Conservation (phyloP, 2,797 vertebrate species). For the Heteromormyrus szaboi region DNA sequence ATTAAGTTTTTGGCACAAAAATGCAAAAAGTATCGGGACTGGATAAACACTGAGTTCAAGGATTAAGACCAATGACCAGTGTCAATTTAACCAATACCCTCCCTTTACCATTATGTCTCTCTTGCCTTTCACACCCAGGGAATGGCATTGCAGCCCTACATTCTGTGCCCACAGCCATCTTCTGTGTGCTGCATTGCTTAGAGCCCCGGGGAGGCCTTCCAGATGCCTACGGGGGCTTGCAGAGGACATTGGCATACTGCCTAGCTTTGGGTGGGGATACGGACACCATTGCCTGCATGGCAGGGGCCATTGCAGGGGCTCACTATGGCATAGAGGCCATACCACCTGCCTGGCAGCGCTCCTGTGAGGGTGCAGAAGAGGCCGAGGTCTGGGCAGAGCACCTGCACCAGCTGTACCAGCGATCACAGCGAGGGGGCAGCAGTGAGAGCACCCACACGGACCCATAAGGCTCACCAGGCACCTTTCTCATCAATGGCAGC, state of each 20-base stretch:
- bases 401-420: slow-evolving; percentile 74
- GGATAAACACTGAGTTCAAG: neutral
- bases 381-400: slow-evolving; percentile 69
- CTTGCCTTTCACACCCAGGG: slow-evolving; percentile 56
- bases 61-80: neutral
- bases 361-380: slow-evolving; percentile 83
- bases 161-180: slow-evolving; percentile 95
- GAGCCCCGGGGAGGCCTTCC: slow-evolving; percentile 79
- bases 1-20: neutral
- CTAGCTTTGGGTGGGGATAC: slow-evolving; percentile 94
- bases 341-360: slow-evolving; percentile 76
- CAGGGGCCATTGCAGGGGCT: slow-evolving; percentile 91
- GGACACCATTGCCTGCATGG: slow-evolving; percentile 98
- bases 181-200: slow-evolving; percentile 90
- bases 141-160: slow-evolving; percentile 89
- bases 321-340: slow-evolving; percentile 84
- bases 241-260: slow-evolving; percentile 89
- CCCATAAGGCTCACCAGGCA: slow-evolving; percentile 19
- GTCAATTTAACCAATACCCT: neutral
- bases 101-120: neutral
- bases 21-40: neutral
- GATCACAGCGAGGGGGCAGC: slow-evolving; percentile 40
- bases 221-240: slow-evolving; percentile 70
- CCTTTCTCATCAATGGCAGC: slow-evolving; percentile 21
- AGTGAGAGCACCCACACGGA: slow-evolving; percentile 26